Conservation (phyloP, 2,797 vertebrate genomes). For the Sebastes trivittatus region DNA sequence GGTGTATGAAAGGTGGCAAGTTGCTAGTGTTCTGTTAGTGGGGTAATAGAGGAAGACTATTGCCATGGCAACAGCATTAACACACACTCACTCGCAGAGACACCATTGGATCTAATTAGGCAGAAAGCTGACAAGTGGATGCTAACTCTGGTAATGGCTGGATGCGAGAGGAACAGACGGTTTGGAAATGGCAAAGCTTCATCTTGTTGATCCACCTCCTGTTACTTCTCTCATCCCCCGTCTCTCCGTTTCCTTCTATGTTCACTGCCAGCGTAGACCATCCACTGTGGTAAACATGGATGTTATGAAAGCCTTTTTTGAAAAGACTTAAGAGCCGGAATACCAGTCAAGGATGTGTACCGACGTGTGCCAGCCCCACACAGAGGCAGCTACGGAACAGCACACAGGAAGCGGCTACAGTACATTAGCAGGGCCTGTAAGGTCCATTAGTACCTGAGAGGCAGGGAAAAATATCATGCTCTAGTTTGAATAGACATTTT, state of each 20-base stretch:
- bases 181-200: conserved; percentile 63
- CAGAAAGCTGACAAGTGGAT: conserved; percentile 67
- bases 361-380: conserved; percentile 7
- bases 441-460: conserved; percentile 51
- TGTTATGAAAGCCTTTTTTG: conserved; percentile 65
- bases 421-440: conserved; percentile 53
- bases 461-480: not conserved
- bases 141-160: conserved; percentile 61
- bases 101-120: conserved; percentile 71
- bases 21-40: conserved; percentile 48
- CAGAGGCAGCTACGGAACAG: conserved; percentile 13
- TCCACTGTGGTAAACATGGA: conserved; percentile 56
- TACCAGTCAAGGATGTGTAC: conserved; percentile 32
- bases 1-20: conserved; percentile 50
- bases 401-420: conserved; percentile 34
- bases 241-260: conserved; percentile 12
- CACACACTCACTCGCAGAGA: conserved; percentile 22
- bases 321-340: conserved; percentile 51
- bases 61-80: conserved; percentile 69
- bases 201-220: conserved; percentile 55
- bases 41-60: conserved; percentile 65
- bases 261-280: conserved; percentile 24
- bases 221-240: conserved; percentile 24
- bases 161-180: conserved; percentile 54
- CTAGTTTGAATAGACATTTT: not conserved